Evolutionary conservation across 2,113 vertebrate genomes (phyloP).

Genomic region (Ursus arctos): DNA sequence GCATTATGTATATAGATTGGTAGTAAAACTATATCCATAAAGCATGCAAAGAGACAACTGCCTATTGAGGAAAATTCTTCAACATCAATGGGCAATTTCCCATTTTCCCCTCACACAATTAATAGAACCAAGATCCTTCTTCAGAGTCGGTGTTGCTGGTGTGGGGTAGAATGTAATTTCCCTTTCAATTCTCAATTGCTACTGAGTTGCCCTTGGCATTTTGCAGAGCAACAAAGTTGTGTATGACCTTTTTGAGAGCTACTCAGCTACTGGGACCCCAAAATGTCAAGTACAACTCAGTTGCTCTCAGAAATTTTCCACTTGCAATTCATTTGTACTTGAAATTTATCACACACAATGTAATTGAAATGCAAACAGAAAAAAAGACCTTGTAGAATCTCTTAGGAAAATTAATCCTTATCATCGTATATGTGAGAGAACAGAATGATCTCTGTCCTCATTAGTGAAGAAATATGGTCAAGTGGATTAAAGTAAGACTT

Average conservation of each 20-base stretch:
- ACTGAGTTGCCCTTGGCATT: conserved; percentile 70
- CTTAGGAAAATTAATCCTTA: conserved; percentile 56
- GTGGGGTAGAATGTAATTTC: conserved; percentile 56
- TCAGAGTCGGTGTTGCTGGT: conserved; percentile 10
- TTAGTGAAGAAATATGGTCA: conserved; percentile 41
- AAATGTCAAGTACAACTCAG: conserved; percentile 80
- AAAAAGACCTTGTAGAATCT: conserved; percentile 32
- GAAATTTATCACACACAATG: conserved; percentile 50
- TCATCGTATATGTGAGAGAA: neutral
- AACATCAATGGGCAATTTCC: neutral
- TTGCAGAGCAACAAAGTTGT: conserved; percentile 62
- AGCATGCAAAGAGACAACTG: conserved; percentile 20
- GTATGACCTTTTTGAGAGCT: conserved; percentile 65
- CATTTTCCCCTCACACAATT: neutral
- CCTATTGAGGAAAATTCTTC: conserved; percentile 5
- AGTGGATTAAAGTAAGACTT: conserved; percentile 30
- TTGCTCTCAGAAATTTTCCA: conserved; percentile 65
- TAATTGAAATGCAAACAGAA: conserved; percentile 52
- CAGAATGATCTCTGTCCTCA: neutral
- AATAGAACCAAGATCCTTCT: conserved; percentile 31
- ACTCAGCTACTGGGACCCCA: conserved; percentile 54
- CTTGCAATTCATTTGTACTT: conserved; percentile 66
- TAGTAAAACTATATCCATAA: conserved; percentile 14
- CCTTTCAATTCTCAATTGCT: conserved; percentile 63
- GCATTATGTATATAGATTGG: neutral